These are phyloP conservation scores for Paraplagusia blochii DNA, from an alignment of 2,113 vertebrate species.

Conservation along the genomic window DNA sequence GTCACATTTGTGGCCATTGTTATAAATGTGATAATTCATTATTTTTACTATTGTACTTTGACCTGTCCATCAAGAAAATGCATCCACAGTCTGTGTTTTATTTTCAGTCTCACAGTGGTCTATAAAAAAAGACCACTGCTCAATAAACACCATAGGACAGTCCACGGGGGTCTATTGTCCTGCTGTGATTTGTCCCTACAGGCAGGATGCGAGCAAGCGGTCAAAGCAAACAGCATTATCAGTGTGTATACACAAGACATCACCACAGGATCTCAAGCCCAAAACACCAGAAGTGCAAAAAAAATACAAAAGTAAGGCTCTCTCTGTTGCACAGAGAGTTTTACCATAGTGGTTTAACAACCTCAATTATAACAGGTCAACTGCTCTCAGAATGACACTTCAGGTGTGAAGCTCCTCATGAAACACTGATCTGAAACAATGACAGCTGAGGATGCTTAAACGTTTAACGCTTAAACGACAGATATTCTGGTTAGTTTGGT, in stretches of 20 bases:
- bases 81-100: no score
- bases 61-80: no score
- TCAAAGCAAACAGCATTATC: constrained; percentile 70
- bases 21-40: no score
- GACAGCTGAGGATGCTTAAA: no score
- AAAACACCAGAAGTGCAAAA: constrained; percentile 57
- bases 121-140: no score
- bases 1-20: no score
- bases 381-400: no score
- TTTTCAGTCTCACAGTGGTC: no score
- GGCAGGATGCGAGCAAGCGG: constrained; percentile 64
- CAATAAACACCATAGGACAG: constrained; percentile 12
- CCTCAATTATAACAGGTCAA: no score
- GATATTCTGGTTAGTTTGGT: no score
- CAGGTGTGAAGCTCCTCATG: not conserved
- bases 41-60: no score
- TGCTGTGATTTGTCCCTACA: constrained; percentile 18
- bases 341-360: not conserved
- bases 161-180: constrained; percentile 54
- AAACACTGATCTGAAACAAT: not conserved
- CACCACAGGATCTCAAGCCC: constrained; percentile 50
- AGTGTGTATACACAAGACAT: constrained; percentile 64
- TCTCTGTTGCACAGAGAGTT: constrained; percentile 13
- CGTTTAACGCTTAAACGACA: no score
- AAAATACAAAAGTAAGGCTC: constrained; percentile 68